Percentiles rank a stretch among this genome's conserved stretches.
phyloP scores from a whole-genome alignment of 2,797 vertebrate species.

The Danio albolineatus region DNA sequence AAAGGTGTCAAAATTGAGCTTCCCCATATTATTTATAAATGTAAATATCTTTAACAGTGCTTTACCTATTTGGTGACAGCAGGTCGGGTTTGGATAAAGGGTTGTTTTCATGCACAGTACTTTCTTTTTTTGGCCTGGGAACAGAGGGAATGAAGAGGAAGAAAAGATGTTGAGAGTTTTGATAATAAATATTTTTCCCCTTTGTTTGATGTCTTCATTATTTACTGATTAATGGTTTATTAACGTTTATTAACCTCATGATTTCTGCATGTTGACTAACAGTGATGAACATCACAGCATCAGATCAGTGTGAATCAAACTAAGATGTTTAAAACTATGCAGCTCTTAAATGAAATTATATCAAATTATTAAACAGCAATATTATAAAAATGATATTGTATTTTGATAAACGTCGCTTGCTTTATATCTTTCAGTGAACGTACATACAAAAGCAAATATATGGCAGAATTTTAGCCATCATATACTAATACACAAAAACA shows the following conservation, averaged over 20 bases:
- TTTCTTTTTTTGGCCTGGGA: constrained; percentile 8
- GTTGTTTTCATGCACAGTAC: background rate
- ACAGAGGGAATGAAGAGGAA: background rate
- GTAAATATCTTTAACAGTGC: background rate
- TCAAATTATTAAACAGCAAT: too few relatives aligned
- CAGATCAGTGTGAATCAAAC: background rate
- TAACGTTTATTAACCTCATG: too few relatives aligned
- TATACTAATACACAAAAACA: too few relatives aligned
- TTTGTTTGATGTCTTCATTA: background rate
- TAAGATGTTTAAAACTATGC: background rate
- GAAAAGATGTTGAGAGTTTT: too few relatives aligned
- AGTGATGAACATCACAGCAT: background rate
- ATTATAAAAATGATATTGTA: too few relatives aligned
- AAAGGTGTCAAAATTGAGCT: background rate
- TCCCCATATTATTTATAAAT: background rate
- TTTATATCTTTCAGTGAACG: background rate
- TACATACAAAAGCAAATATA: background rate
- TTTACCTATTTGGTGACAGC: constrained; percentile 50
- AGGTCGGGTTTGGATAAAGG: constrained; percentile 6
- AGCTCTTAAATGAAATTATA: too few relatives aligned
- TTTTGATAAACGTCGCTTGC: background rate
- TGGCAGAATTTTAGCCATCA: background rate
- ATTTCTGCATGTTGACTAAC: too few relatives aligned
- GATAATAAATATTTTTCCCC: background rate
- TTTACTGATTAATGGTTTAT: background rate